A percentile compares a stretch with the other conserved stretches of the same genome.
Conservation (phyloP, 2,888 invertebrate species). For the Erebia aethiops region DNA sequence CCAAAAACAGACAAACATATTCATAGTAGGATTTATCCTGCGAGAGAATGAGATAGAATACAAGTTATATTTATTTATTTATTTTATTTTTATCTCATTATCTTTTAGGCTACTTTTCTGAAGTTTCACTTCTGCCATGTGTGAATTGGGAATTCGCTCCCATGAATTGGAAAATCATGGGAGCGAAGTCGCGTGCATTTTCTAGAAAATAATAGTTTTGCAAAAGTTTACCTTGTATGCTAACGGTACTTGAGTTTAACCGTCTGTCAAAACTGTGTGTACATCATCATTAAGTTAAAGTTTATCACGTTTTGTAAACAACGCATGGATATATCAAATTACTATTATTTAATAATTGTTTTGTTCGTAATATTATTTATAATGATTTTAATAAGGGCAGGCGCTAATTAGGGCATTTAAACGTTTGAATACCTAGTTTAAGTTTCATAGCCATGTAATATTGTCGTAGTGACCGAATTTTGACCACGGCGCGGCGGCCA, state of each 20-base stretch:
- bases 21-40: no score
- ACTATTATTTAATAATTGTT: slow-evolving; percentile 33
- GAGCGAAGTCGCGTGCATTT: no score
- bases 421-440: neutral
- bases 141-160: no score
- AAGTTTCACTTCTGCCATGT: no score
- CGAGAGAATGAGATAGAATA: no score
- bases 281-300: slow-evolving; percentile 64
- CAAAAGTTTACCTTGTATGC: neutral
- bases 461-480: no score
- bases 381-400: neutral
- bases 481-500: no score
- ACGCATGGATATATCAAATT: slow-evolving; percentile 43
- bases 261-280: slow-evolving; percentile 67
- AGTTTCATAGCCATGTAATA: neutral
- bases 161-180: no score
- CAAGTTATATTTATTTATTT: no score
- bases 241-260: slow-evolving; percentile 48
- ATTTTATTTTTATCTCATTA: no score
- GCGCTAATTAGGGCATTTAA: neutral
- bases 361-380: slow-evolving; percentile 14
- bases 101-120: no score
- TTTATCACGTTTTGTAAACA: slow-evolving; percentile 67
- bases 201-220: neutral
- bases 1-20: no score